Percentiles rank a stretch among this genome's conserved stretches.
These are phyloP conservation scores for Spea hammondii DNA, from an alignment of 2,797 vertebrate species.

Conservation along the genomic window DNA sequence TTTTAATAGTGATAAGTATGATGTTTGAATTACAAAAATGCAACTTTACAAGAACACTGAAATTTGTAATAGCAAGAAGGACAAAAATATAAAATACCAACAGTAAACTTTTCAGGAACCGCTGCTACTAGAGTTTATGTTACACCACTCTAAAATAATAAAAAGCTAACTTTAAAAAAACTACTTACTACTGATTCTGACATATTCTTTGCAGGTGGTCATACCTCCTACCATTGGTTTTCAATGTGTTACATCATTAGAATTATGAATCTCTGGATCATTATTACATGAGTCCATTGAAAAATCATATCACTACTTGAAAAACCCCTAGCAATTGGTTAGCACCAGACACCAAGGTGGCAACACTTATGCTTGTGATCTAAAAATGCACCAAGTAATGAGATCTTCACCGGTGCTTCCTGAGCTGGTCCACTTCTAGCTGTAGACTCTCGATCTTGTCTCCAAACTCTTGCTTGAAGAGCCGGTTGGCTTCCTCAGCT, in stretches of 20 bases:
- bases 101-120: too few species aligned
- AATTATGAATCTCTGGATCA: too few species aligned
- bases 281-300: slow-evolving; percentile 17
- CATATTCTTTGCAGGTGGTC: slow-evolving; percentile 38
- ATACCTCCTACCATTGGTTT: slow-evolving; percentile 1
- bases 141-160: too few species aligned
- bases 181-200: background rate
- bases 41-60: too few species aligned
- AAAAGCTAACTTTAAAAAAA: too few species aligned
- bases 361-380: slow-evolving; percentile 23
- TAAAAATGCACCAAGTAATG: slow-evolving; percentile 39
- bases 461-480: slow-evolving; percentile 97
- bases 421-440: slow-evolving; percentile 84
- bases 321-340: slow-evolving; percentile 32
- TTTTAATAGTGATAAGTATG: too few species aligned
- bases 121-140: too few species aligned
- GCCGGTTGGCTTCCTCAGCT: slow-evolving; percentile 86
- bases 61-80: too few species aligned
- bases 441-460: slow-evolving; percentile 97
- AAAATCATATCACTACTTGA: slow-evolving; percentile 36
- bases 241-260: too few species aligned
- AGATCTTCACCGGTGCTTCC: slow-evolving; percentile 80
- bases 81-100: too few species aligned
- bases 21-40: too few species aligned
- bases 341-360: slow-evolving; percentile 29